These are phyloP conservation scores for Oxytorus armatus DNA, from an alignment of 2,888 invertebrate genomes.

Conservation along the genomic window DNA sequence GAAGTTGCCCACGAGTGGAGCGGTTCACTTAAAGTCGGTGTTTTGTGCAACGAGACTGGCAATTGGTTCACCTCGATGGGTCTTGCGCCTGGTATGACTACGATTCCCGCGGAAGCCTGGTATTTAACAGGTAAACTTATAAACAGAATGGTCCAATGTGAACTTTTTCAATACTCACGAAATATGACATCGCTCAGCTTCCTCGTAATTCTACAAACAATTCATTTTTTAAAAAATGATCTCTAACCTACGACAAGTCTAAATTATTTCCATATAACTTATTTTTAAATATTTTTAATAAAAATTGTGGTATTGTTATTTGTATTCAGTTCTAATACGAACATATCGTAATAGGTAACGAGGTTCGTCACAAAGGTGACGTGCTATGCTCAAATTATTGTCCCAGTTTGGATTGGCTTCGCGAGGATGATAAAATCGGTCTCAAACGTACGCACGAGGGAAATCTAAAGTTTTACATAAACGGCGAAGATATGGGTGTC, in stretches of 20 bases:
- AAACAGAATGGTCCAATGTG: no score
- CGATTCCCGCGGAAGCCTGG: slow-evolving; percentile 89
- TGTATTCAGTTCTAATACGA: slow-evolving; percentile 17
- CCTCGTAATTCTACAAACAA: no score
- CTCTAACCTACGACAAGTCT: no score
- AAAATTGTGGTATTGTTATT: neutral
- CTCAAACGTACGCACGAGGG: slow-evolving; percentile 90
- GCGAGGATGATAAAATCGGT: slow-evolving; percentile 91
- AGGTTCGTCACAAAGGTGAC: slow-evolving; percentile 89
- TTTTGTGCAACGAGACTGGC: slow-evolving; percentile 88
- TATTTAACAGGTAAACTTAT: slow-evolving; percentile 87
- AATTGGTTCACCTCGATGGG: slow-evolving; percentile 85
- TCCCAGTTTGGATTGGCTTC: slow-evolving; percentile 92
- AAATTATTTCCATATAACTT: no score
- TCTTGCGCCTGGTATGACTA: slow-evolving; percentile 88
- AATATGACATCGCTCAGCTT: no score
- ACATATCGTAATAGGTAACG: slow-evolving; percentile 86
- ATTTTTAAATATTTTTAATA: neutral
- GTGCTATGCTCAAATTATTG: slow-evolving; percentile 89
- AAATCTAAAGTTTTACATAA: slow-evolving; percentile 90
- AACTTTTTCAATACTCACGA: no score
- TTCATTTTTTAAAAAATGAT: no score
- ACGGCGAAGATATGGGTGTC: slow-evolving; percentile 92
- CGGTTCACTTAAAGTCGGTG: slow-evolving; percentile 92
- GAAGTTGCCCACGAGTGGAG: slow-evolving; percentile 88